phyloP scores from a whole-genome alignment of 2,888 invertebrate species.

The Yponomeuta sedellus region DNA sequence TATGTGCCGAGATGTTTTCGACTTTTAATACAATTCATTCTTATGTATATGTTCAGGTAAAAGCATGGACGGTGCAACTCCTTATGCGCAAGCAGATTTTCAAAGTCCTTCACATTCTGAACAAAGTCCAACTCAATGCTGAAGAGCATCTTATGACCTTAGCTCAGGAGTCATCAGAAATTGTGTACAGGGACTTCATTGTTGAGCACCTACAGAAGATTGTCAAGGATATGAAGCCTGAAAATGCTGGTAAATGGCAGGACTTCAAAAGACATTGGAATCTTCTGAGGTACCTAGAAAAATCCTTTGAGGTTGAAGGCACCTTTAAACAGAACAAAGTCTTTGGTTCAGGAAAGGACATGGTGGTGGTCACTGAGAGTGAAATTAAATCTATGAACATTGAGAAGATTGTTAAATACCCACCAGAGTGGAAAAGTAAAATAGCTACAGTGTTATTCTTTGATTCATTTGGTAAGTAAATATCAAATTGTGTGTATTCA shows the following conservation, averaged over 20 bases:
- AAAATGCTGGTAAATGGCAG: constrained; percentile 48
- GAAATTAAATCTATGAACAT: constrained; percentile 70
- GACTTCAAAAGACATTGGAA: constrained; percentile 64
- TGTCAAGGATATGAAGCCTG: constrained; percentile 50
- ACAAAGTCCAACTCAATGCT: constrained; percentile 78
- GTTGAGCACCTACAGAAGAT: constrained; percentile 78
- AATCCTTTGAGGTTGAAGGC: constrained; percentile 67
- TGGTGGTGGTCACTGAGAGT: constrained; percentile 64
- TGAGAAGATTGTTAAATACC: constrained; percentile 60
- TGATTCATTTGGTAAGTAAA: constrained; percentile 71
- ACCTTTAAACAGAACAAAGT: constrained; percentile 70
- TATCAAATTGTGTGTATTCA: neutral
- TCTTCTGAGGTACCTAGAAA: constrained; percentile 58
- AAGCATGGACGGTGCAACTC: constrained; percentile 79
- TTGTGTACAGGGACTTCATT: constrained; percentile 79
- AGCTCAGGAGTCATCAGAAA: constrained; percentile 76
- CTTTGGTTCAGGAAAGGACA: constrained; percentile 55
- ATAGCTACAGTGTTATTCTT: constrained; percentile 77
- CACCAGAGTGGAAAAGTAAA: constrained; percentile 71
- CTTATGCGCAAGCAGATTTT: constrained; percentile 79
- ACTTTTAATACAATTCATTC: no score
- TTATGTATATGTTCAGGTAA: constrained; percentile 57
- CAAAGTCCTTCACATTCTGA: constrained; percentile 79
- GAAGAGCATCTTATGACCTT: constrained; percentile 73
- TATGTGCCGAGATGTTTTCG: no score